Percentiles rank a stretch among this genome's conserved stretches.
phyloP scores from a whole-genome alignment of 2,797 vertebrate genomes.

The Craterocephalus amniculus region DNA sequence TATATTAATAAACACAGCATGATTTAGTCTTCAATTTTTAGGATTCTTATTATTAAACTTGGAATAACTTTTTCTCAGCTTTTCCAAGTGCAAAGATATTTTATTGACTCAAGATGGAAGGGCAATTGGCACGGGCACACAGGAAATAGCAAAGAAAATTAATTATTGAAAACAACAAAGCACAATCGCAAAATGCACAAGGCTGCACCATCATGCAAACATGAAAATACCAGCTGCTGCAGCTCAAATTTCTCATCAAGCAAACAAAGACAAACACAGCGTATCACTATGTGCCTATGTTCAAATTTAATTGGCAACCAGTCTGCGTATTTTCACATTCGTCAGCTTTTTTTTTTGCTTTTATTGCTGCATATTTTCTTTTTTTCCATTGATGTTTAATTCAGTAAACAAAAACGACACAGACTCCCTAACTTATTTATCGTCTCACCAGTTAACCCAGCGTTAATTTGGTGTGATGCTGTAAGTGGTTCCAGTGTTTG shows the following conservation, averaged over 20 bases:
- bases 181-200: conserved; percentile 33
- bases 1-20: too few species aligned
- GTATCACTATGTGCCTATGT: conserved; percentile 2
- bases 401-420: conserved; percentile 40
- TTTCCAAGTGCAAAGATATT: conserved; percentile 35
- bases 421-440: conserved; percentile 52
- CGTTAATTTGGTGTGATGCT: conserved; percentile 36
- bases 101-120: conserved; percentile 26
- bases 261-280: conserved; percentile 22
- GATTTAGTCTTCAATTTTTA: not conserved
- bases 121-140: conserved; percentile 12
- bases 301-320: conserved; percentile 35
- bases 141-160: conserved; percentile 37
- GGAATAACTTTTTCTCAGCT: conserved; percentile 14
- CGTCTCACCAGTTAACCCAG: conserved; percentile 39
- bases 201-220: conserved; percentile 18
- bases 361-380: not conserved
- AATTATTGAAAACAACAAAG: conserved; percentile 51
- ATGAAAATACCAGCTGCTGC: conserved; percentile 35
- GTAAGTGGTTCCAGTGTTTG: conserved; percentile 30
- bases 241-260: conserved; percentile 36
- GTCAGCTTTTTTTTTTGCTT: not conserved
- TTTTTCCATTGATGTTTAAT: conserved; percentile 45
- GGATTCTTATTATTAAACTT: not conserved
- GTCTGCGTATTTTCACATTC: conserved; percentile 11